These are phyloP conservation scores for Itoplectis maculator DNA, from an alignment of 2,888 invertebrate genomes.

Conservation along the genomic window DNA sequence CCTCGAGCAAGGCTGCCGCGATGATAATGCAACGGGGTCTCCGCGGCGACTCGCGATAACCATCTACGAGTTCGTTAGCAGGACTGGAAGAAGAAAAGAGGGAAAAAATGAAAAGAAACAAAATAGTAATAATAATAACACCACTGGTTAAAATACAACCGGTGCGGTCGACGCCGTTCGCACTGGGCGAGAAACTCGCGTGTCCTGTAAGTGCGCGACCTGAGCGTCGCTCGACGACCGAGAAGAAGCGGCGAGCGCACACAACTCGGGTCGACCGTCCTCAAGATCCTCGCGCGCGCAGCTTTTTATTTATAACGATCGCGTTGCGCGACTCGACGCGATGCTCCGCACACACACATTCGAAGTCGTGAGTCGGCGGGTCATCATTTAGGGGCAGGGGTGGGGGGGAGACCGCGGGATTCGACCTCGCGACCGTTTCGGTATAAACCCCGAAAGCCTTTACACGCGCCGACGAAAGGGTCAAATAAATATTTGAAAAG, in stretches of 20 bases:
- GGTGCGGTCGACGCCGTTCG: constrained; percentile 14
- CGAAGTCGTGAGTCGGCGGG: background rate
- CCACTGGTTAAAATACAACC: constrained; percentile 39
- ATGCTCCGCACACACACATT: constrained; percentile 4
- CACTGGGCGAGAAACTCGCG: constrained; percentile 40
- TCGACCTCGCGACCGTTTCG: constrained; percentile 10
- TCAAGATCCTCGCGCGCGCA: constrained; percentile 31
- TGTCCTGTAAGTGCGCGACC: constrained; percentile 6
- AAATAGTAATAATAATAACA: no score
- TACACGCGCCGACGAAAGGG: constrained; percentile 6
- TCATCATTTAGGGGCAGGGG: constrained; percentile 21
- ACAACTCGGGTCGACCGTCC: constrained; percentile 7
- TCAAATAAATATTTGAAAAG: background rate
- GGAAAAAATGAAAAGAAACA: constrained; percentile 2
- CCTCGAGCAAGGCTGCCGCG: constrained; percentile 70
- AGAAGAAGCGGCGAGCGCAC: background rate
- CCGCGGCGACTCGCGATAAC: constrained; percentile 72
- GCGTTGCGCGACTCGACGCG: constrained; percentile 26
- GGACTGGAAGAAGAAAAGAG: constrained; percentile 68
- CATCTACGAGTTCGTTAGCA: constrained; percentile 79
- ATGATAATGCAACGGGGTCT: constrained; percentile 75
- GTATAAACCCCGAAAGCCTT: background rate
- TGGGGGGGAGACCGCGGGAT: background rate
- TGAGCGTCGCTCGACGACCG: background rate
- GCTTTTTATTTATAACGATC: constrained; percentile 42